Evolutionary conservation across 35 echinoderm and acorn worm species (phyloP).

Genomic region (Heliocidaris tuberculata): DNA sequence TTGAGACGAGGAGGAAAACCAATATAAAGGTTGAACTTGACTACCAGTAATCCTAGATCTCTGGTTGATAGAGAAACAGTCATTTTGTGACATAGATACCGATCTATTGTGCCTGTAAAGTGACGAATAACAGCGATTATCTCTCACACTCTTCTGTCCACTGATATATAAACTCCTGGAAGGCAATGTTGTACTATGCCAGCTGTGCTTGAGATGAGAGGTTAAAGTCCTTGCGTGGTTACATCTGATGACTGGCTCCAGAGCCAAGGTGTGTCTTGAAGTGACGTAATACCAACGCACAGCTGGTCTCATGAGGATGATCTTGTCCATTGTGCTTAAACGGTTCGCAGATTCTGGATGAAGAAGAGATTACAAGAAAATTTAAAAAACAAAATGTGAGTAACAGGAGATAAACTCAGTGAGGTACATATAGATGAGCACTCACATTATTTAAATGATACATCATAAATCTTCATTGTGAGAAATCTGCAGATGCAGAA

Average conservation of each 20-base stretch:
- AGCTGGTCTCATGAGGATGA: background rate
- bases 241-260: background rate
- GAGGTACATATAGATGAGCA: no score
- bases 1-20: background rate
- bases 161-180: background rate
- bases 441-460: no score
- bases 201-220: background rate
- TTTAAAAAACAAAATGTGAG: no score
- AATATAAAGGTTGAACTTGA: background rate
- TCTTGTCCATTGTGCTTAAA: background rate
- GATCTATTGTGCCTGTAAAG: background rate
- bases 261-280: background rate
- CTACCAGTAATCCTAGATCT: no score
- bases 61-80: background rate
- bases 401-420: no score
- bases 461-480: no score
- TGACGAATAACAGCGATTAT: background rate
- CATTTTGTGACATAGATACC: background rate
- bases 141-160: background rate
- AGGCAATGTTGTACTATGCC: background rate
- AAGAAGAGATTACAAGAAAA: no score
- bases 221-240: background rate
- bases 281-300: background rate
- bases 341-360: background rate
- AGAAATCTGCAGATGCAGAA: no score